Conservation (phyloP, 2,797 vertebrate species). For the Tenualosa thibaudeaui region DNA sequence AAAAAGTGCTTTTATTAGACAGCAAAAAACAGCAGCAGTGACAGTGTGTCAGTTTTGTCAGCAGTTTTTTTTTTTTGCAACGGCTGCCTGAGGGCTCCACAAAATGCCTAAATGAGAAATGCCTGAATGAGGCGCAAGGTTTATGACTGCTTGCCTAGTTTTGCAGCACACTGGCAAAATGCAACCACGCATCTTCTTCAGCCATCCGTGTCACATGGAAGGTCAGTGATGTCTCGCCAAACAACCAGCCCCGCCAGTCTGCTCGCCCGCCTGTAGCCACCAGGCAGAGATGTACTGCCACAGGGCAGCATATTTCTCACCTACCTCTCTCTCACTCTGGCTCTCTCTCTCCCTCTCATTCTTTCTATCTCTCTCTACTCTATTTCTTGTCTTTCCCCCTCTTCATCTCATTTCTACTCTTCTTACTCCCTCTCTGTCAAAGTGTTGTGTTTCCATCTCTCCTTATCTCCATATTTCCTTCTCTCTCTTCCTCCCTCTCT, state of each 20-base stretch:
- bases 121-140: slow-evolving; percentile 29
- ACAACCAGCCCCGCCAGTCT: not conserved
- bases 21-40: not conserved
- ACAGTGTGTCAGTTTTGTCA: not conserved
- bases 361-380: not conserved
- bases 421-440: too few species aligned
- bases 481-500: not conserved
- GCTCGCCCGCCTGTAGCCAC: not conserved
- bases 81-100: not conserved
- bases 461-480: too few species aligned
- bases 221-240: not conserved
- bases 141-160: slow-evolving; percentile 3
- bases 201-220: not conserved
- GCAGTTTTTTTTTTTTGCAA: not conserved
- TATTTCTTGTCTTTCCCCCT: not conserved
- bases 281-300: not conserved
- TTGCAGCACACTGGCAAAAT: not conserved
- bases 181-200: not conserved
- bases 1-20: not conserved
- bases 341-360: not conserved
- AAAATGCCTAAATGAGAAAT: slow-evolving; percentile 37
- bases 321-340: too few species aligned
- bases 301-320: not conserved
- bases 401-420: too few species aligned
- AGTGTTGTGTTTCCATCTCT: not conserved